These are phyloP conservation scores for Slavum lentiscoides DNA, from an alignment of 2,888 invertebrate species.

Conservation along the genomic window DNA sequence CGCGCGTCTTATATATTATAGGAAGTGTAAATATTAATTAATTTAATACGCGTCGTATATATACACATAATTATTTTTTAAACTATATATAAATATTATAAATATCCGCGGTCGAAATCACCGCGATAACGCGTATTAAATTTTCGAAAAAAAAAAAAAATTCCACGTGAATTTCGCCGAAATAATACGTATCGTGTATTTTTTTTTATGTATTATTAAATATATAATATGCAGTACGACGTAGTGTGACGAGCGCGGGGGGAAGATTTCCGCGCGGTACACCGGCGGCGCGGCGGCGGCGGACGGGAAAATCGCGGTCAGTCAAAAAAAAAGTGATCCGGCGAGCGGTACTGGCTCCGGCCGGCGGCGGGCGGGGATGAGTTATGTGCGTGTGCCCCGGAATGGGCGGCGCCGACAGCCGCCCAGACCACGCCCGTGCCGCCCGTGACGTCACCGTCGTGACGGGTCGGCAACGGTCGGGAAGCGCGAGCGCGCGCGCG, in stretches of 20 bases:
- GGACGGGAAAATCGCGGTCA: constrained; percentile 33
- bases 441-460: constrained; percentile 57
- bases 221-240: too few species aligned
- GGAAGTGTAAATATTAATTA: too few species aligned
- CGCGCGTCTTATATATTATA: too few species aligned
- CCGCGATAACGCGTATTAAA: too few species aligned
- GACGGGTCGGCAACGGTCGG: constrained; percentile 50
- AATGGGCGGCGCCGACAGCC: constrained; percentile 53
- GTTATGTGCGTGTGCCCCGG: constrained; percentile 55
- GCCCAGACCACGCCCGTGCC: constrained; percentile 56
- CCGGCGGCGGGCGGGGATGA: constrained; percentile 54
- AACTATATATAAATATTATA: too few species aligned
- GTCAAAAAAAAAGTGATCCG: constrained; percentile 26
- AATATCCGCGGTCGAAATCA: too few species aligned
- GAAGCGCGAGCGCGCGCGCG: constrained; percentile 29
- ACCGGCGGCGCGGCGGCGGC: neutral
- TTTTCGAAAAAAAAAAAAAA: too few species aligned
- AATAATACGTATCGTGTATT: too few species aligned
- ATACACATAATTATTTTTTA: neutral
- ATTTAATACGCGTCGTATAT: too few species aligned
- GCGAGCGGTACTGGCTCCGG: constrained; percentile 44
- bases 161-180: too few species aligned
- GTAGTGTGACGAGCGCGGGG: neutral
- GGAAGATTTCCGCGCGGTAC: constrained; percentile 12
- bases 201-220: too few species aligned